Evolutionary conservation across 2,888 invertebrate species (phyloP), one percentile per base, ranked within the genome.

Genomic region (Eremobia ochroleuca): DNA sequence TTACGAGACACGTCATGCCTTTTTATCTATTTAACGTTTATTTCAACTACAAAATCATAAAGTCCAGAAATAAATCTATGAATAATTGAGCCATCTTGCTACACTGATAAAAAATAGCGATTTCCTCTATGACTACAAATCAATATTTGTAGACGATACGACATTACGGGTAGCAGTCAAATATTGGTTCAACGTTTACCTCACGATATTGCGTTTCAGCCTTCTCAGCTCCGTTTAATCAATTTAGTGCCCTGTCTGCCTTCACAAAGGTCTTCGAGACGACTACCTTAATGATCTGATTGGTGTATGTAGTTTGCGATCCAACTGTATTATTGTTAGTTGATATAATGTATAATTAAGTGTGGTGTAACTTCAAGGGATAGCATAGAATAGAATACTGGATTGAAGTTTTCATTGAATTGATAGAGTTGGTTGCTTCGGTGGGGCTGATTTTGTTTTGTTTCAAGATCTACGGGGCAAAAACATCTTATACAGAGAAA

Each of bases 151-250:
- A 25, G 9, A 34, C 6, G 18, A 28, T 18, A 52, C 15, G 25
- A 52, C 55, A 67, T n/a, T 78, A 34, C 13, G 21, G 25, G n/a
- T 8, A 34, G 15, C 28, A n/a, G 6, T 4, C 15, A 40, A n/a
- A 46, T 68, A 74, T 62, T 74, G 67, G 37, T 25, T 37, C 65
- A 61, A 15, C 34, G 40, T 61, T 55, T 58, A 31, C 66, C 13
- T 40, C 13, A 40, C 61, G 18, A 49, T 80, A 80, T 80, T 81
- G 69, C 70, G 61, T 76, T 76, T 55, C 31, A 69, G 28, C 31
- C 40, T 40, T 3, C 31, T 37, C 25, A 25, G 55, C 18, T 31
- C 25, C 34, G 15, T 74, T 62, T 62, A 58, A 76, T 81, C 40
- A 71, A 65, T 76, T 49, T 62, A 43, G 37, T 64, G 34, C 5